phyloP scores from a whole-genome alignment of 2,888 invertebrate species.

The Thecocarcelia acutangulata region DNA sequence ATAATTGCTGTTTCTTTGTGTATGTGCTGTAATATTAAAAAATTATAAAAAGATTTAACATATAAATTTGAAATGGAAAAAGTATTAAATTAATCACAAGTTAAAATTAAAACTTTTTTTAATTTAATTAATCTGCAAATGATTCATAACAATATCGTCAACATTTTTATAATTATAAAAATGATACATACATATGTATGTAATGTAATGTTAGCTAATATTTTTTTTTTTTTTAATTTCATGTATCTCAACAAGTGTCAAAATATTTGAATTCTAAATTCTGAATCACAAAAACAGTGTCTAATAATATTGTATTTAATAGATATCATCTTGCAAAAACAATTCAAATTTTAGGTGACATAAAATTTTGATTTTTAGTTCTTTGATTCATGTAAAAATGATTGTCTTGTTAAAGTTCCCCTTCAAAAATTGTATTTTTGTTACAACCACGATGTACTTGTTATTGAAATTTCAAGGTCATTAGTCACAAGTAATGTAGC shows the following conservation, averaged over 20 bases:
- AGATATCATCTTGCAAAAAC: not conserved
- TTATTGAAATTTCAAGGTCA: slow-evolving; percentile 33
- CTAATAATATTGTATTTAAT: too few relatives aligned
- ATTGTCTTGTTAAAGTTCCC: too few relatives aligned
- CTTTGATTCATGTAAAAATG: too few relatives aligned
- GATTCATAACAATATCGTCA: slow-evolving; percentile 4
- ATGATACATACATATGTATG: not conserved
- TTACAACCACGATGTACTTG: not conserved
- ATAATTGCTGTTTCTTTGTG: too few relatives aligned
- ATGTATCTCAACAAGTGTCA: not conserved
- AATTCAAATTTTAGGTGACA: not conserved
- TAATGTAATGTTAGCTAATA: slow-evolving; percentile 1
- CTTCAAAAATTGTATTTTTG: too few relatives aligned
- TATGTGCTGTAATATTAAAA: too few relatives aligned
- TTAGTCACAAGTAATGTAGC: not conserved
- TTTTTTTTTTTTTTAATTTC: not conserved
- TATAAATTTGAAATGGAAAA: not conserved
- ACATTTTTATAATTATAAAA: not conserved
- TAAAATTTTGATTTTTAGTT: not conserved
- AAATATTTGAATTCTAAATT: not conserved
- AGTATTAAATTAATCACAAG: slow-evolving; percentile 12
- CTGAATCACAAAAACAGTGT: not conserved
- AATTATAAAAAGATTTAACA: too few relatives aligned
- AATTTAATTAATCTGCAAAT: slow-evolving; percentile 11
- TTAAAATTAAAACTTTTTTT: not conserved